phyloP scores from a whole-genome alignment of 2,888 invertebrate genomes.

The Caenorhabditis uteleia region DNA sequence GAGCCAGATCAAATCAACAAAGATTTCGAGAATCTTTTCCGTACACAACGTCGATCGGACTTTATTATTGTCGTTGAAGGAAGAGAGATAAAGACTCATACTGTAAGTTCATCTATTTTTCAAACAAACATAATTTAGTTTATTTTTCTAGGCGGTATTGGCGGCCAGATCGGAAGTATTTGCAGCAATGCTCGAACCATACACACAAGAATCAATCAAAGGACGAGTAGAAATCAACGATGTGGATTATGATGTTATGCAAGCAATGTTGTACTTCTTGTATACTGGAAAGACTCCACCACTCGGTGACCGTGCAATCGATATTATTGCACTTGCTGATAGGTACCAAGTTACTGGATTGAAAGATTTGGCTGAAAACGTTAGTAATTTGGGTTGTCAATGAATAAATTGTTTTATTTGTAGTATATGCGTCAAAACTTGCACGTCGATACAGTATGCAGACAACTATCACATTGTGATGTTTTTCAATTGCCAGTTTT shows the following conservation, averaged over 20 bases:
- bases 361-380: slow-evolving; percentile 67
- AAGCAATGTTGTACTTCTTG: slow-evolving; percentile 61
- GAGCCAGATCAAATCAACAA: slow-evolving; percentile 50
- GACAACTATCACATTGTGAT: slow-evolving; percentile 62
- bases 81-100: slow-evolving; percentile 44
- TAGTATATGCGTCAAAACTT: slow-evolving; percentile 58
- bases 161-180: slow-evolving; percentile 61
- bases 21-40: slow-evolving; percentile 57
- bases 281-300: slow-evolving; percentile 61
- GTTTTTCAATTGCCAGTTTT: slow-evolving; percentile 62
- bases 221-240: slow-evolving; percentile 48
- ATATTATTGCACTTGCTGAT: slow-evolving; percentile 67
- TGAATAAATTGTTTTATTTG: too few species aligned
- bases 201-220: slow-evolving; percentile 58
- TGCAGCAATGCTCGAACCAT: slow-evolving; percentile 63
- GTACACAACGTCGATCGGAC: slow-evolving; percentile 57
- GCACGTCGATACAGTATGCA: slow-evolving; percentile 61
- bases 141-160: slow-evolving; percentile 35
- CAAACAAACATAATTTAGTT: not conserved
- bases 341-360: slow-evolving; percentile 66
- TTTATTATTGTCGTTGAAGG: slow-evolving; percentile 60
- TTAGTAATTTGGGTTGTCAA: too few species aligned
- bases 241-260: slow-evolving; percentile 60
- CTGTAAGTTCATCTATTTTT: slow-evolving; percentile 11
- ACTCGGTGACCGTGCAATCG: slow-evolving; percentile 58